Evolutionary conservation across 2,888 invertebrate genomes (phyloP).

Genomic region (Cataglyphis cursor): DNA sequence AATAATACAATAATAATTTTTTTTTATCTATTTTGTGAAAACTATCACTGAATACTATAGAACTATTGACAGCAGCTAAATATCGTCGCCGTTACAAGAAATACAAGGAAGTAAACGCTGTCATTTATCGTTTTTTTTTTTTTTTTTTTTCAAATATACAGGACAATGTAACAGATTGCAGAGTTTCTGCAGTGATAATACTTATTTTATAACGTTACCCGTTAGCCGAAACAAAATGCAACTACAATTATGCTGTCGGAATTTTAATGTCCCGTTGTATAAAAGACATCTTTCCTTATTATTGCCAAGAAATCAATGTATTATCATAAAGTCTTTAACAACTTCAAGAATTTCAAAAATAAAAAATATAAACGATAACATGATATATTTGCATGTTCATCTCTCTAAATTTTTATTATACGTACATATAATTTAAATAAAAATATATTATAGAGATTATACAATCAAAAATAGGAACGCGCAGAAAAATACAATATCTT

Average conservation of each 20-base stretch:
- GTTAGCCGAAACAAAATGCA: slow-evolving; percentile 43
- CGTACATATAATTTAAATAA: background rate
- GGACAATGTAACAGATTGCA: slow-evolving; percentile 25
- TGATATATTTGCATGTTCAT: background rate
- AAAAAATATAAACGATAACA: background rate
- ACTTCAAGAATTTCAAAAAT: background rate
- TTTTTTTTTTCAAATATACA: slow-evolving; percentile 5
- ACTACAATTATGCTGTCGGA: slow-evolving; percentile 16
- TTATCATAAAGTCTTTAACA: background rate
- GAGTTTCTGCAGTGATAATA: slow-evolving; percentile 33
- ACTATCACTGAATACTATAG: background rate
- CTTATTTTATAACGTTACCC: slow-evolving; percentile 39
- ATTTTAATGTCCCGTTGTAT: slow-evolving; percentile 36
- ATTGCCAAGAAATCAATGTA: slow-evolving; percentile 1
- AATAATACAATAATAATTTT: slow-evolving; percentile 1
- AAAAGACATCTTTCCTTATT: slow-evolving; percentile 22
- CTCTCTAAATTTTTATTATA: background rate
- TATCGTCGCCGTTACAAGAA: slow-evolving; percentile 45
- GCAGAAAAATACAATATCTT: background rate
- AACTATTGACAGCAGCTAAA: slow-evolving; percentile 2
- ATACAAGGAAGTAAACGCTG: slow-evolving; percentile 27
- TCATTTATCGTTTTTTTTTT: slow-evolving; percentile 20
- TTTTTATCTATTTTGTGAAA: background rate
- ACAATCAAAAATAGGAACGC: background rate
- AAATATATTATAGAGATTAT: background rate